These are phyloP conservation scores for Spea multiplicata DNA, from an alignment of 2,113 vertebrate species.

Conservation along the genomic window DNA sequence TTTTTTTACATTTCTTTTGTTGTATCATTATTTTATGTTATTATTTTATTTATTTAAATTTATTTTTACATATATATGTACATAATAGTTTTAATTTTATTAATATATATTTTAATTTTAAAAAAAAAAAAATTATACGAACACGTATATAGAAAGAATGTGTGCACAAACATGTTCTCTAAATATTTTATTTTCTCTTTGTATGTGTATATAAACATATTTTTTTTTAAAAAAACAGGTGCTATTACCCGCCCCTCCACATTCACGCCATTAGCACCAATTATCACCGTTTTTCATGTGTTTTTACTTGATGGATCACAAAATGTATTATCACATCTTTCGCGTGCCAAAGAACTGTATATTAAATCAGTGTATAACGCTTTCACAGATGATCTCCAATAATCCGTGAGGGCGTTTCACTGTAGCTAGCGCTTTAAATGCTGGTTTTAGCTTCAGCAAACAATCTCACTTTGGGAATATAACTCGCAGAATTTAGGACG, in stretches of 20 bases:
- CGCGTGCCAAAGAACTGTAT: not conserved
- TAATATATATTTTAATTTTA: no score
- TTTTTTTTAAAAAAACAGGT: not conserved
- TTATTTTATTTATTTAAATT: no score
- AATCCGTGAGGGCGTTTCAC: not conserved
- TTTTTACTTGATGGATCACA: not conserved
- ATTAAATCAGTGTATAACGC: not conserved
- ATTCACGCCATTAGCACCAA: not conserved
- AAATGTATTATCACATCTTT: not conserved
- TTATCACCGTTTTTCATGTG: constrained; percentile 14
- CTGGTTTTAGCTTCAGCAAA: constrained; percentile 13
- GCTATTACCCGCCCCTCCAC: not conserved
- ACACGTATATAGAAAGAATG: no score
- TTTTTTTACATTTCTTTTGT: no score
- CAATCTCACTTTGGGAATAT: constrained; percentile 28
- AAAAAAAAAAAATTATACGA: no score
- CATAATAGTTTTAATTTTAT: no score
- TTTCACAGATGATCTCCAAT: not conserved
- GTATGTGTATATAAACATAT: not conserved
- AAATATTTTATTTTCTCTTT: not conserved
- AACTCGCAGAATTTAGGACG: constrained; percentile 13
- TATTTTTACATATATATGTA: no score
- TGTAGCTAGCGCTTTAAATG: constrained; percentile 9
- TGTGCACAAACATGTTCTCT: no score
- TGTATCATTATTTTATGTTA: no score